Percentiles rank a stretch among this genome's conserved stretches.
Conservation (phyloP, 1,140 invertebrate genomes). For the Plectus sambesii region DNA sequence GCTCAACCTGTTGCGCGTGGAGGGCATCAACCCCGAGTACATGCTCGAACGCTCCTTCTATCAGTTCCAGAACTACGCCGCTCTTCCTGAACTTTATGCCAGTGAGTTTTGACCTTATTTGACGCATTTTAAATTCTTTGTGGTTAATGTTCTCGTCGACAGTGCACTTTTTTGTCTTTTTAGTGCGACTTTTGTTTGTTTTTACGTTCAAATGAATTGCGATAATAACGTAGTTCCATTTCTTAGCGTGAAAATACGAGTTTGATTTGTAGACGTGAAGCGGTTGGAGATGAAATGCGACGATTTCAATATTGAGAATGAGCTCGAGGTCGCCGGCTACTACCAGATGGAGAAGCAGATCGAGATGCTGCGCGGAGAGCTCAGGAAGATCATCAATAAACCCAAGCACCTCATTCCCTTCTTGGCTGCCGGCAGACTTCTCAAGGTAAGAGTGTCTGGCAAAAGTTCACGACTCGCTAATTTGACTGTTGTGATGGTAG, state of each 20-base stretch:
- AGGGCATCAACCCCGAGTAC: conserved; percentile 98
- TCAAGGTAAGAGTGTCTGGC: conserved; percentile 59
- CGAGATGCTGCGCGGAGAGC: conserved; percentile 60
- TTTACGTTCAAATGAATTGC: not conserved
- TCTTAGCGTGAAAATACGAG: conserved; percentile 10
- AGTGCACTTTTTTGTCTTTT: not conserved
- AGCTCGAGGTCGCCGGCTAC: conserved; percentile 68
- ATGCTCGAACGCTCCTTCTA: conserved; percentile 97
- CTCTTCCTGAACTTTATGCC: conserved; percentile 74
- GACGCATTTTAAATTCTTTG: conserved; percentile 12
- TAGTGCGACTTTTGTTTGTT: conserved; percentile 21
- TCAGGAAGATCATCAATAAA: conserved; percentile 65
- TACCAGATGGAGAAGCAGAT: conserved; percentile 72
- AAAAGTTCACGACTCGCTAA: not conserved
- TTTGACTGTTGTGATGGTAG: no score
- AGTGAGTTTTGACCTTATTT: conserved; percentile 58
- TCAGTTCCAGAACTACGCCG: conserved; percentile 96
- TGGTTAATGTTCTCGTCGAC: not conserved
- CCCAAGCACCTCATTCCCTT: conserved; percentile 83
- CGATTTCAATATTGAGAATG: conserved; percentile 52
- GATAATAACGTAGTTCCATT: conserved; percentile 4
- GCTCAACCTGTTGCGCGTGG: conserved; percentile 80
- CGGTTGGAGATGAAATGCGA: conserved; percentile 57
- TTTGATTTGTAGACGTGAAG: conserved; percentile 47
- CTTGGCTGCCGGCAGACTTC: conserved; percentile 76